Evolutionary conservation across 2,888 invertebrate genomes (phyloP).

Genomic region (Drosophila stalkeri): DNA sequence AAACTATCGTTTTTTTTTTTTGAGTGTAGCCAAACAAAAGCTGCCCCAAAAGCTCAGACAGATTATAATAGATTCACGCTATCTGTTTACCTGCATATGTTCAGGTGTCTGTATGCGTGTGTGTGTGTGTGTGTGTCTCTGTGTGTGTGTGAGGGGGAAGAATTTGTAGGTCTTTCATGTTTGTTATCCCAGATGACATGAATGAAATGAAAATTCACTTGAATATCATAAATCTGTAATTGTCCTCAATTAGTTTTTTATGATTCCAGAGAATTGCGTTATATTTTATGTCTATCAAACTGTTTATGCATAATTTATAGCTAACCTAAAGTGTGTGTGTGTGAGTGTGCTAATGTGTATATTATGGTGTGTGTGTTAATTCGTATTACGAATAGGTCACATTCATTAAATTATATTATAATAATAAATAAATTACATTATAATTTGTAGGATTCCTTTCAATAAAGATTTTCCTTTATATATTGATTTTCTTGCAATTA

Average conservation of each 20-base stretch:
- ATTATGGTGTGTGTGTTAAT: not conserved
- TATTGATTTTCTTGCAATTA: too few species aligned
- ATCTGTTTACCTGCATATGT: not conserved
- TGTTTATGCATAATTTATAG: not conserved
- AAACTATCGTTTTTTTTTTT: not conserved
- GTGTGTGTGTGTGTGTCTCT: not conserved
- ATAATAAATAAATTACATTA: too few species aligned
- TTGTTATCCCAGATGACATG: not conserved
- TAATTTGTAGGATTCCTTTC: too few species aligned
- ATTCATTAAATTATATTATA: not conserved
- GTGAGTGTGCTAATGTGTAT: not conserved
- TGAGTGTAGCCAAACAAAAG: not conserved
- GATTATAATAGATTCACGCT: not conserved
- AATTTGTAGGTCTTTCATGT: slow-evolving; percentile 1
- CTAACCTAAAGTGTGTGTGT: not conserved
- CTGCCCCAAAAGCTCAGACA: not conserved
- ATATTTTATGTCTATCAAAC: not conserved
- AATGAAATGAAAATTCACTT: slow-evolving; percentile 3
- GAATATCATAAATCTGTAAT: slow-evolving; percentile 8
- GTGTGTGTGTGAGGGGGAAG: too few species aligned
- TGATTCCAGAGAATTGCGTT: not conserved
- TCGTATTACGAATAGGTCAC: not conserved
- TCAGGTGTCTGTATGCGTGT: not conserved
- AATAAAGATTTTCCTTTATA: too few species aligned
- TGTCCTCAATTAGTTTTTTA: slow-evolving; percentile 6